Evolutionary conservation across 2,888 invertebrate genomes (phyloP).

Genomic region (Loripinus fragilis): DNA sequence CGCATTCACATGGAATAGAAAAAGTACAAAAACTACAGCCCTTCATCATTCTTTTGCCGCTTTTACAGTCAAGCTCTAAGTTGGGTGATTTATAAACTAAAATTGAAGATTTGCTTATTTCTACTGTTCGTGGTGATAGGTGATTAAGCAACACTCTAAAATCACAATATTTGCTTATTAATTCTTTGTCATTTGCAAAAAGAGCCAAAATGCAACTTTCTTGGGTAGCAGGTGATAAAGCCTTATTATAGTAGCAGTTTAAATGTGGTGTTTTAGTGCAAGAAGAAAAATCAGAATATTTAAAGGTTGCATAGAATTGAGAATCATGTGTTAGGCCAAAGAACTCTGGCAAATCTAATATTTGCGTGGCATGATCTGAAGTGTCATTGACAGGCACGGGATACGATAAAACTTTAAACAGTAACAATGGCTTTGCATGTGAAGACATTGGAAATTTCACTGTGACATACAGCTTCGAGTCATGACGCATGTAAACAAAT

Average conservation of each 20-base stretch:
- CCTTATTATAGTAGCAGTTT: not conserved
- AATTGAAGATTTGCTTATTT: conserved; percentile 14
- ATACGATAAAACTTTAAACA: conserved; percentile 23
- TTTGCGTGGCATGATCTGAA: conserved; percentile 25
- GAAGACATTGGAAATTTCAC: conserved; percentile 36
- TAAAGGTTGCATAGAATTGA: conserved; percentile 18
- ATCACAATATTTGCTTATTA: not conserved
- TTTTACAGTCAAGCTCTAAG: conserved; percentile 17
- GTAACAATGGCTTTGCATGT: conserved; percentile 4
- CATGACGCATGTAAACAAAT: conserved; percentile 31
- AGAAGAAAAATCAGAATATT: not conserved
- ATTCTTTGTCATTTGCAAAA: not conserved
- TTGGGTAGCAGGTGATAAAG: not conserved
- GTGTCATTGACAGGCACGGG: conserved; percentile 26
- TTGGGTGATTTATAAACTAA: conserved; percentile 15
- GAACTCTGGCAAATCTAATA: conserved; percentile 28
- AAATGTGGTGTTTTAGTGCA: not conserved
- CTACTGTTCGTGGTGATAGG: not conserved
- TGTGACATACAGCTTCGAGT: conserved; percentile 27
- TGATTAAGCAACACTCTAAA: not conserved
- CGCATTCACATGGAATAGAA: conserved; percentile 20
- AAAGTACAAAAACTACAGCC: conserved; percentile 29
- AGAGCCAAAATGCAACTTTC: not conserved
- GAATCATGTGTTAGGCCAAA: conserved; percentile 17
- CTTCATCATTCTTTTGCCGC: conserved; percentile 17